Conservation (phyloP, 2,113 vertebrate species). For the Zosterops lateralis region DNA sequence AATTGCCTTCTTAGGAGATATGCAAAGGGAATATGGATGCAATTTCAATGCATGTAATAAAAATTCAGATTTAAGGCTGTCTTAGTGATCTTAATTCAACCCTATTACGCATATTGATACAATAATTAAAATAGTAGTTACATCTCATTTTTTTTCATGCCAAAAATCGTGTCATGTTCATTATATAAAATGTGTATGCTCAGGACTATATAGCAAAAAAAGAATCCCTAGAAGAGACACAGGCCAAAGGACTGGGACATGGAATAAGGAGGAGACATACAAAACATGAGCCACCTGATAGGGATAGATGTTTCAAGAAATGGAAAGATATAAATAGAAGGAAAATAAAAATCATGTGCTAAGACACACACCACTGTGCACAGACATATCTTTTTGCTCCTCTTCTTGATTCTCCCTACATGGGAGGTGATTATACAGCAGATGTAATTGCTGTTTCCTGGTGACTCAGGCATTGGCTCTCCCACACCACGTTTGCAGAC, state of each 20-base stretch:
- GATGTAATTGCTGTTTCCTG: background rate
- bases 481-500: background rate
- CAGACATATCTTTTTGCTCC: background rate
- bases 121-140: background rate
- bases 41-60: background rate
- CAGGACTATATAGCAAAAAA: background rate
- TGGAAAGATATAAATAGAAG: background rate
- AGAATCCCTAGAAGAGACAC: background rate
- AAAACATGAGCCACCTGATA: background rate
- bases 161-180: background rate
- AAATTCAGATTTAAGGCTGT: background rate
- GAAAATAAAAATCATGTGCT: background rate
- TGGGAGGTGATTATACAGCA: background rate
- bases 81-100: background rate
- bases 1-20: background rate
- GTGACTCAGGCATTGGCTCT: background rate
- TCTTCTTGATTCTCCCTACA: background rate
- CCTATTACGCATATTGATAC: background rate
- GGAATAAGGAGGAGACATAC: background rate
- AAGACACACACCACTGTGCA: background rate
- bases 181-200: background rate
- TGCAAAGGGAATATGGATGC: background rate
- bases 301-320: background rate
- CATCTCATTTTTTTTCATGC: background rate
- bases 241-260: background rate